Base-by-base conservation (phyloP, 2,113 vertebrate species). In the Balaenoptera acutorostrata region DNA sequence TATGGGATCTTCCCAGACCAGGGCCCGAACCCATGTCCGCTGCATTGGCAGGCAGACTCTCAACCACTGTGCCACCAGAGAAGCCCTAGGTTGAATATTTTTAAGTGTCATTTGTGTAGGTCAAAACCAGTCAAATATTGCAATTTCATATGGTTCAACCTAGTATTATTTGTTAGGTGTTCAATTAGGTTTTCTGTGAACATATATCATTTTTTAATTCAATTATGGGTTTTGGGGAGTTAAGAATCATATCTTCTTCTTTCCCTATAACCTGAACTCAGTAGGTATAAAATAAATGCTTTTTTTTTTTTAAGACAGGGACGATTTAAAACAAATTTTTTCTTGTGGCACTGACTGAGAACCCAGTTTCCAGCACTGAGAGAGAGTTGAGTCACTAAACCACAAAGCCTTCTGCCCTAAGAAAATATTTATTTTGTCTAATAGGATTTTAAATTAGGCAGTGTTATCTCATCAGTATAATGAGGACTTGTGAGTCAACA, bases 381-480 rank as follows among this genome's bases (percentile, higher is more conserved):
- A 92, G 61, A 75, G 49, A 85, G 49, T 2, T 97, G 97, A 98
- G 87, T 97, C 96, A 98, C 93, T 82, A 97, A 98, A 98, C 81
- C 94, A 74, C 92, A 95, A 98, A 78, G 55, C 68, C 93, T 86
- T 69, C 89, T 95, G 55, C 84, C 36, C 95, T 84, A 97, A 94
- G 96, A 98, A 98, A 97, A 84, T 90, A 98, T 97, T 93, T 94
- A 93, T 92, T 97, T 71, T 97, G 89, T 92, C 75, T 78, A 94
- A 94, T 4, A 52, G 71, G 81, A 95, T 93, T 94, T 97, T 96
- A 97, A 96, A 95, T 83, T 61, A 97, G 85, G 93, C 92, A 93
- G 81, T 89, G 89, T 74, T 94, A 97, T 74, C 52, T 84, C 61
- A 72, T 69, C 52, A 84, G 44, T 46, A 69, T 78, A 95, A 8